Conservation (phyloP, 1,140 invertebrate genomes). For the Caerostris darwini region DNA sequence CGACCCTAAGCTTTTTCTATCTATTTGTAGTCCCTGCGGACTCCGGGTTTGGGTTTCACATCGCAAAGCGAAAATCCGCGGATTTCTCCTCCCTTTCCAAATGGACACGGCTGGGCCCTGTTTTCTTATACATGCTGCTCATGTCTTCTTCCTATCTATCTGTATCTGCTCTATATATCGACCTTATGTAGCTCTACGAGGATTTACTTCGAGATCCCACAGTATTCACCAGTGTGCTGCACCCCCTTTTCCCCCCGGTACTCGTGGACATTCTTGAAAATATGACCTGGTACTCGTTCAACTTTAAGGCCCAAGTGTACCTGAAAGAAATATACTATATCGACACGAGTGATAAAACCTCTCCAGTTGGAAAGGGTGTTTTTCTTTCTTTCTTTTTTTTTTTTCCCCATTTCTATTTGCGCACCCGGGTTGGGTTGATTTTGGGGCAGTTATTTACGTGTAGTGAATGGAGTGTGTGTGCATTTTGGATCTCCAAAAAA, state of each 20-base stretch:
- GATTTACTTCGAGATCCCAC: conserved; percentile 32
- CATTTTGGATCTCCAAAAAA: conserved; percentile 43
- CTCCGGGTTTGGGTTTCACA: conserved; percentile 37
- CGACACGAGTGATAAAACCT: conserved; percentile 41
- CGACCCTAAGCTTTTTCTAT: conserved; percentile 13
- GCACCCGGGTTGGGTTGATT: conserved; percentile 24
- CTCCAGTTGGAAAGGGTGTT: conserved; percentile 1
- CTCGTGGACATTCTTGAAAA: conserved; percentile 56
- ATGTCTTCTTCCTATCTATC: conserved; percentile 53
- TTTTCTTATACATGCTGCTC: conserved; percentile 70
- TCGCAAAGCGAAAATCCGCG: conserved; percentile 59
- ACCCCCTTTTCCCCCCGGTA: not conserved
- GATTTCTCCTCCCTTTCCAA: conserved; percentile 47
- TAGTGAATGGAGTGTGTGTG: conserved; percentile 56
- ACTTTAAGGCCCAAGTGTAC: conserved; percentile 20
- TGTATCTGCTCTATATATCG: conserved; percentile 38
- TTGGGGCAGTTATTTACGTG: conserved; percentile 67
- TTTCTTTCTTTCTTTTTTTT: no score
- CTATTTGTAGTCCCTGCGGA: conserved; percentile 44
- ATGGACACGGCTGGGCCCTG: conserved; percentile 52
- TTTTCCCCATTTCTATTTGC: conserved; percentile 42
- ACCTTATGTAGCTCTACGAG: conserved; percentile 18
- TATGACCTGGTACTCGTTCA: conserved; percentile 37
- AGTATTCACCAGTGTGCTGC: not conserved
- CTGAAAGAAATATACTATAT: conserved; percentile 32